Evolutionary conservation across 1,140 invertebrate genomes (phyloP).

Genomic region (Grapholita molesta): DNA sequence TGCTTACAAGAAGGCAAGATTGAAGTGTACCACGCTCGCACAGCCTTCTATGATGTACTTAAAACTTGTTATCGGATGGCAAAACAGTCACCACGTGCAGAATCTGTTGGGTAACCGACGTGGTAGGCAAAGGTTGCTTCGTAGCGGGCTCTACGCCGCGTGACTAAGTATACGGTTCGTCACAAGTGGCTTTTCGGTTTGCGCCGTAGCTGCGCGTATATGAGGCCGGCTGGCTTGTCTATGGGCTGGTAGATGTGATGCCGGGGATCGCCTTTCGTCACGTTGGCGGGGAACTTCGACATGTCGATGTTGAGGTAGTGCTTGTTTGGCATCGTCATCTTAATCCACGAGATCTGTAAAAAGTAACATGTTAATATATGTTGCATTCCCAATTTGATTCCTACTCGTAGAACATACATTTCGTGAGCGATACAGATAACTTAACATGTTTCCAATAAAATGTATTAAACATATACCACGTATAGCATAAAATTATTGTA

Average conservation of each 20-base stretch:
- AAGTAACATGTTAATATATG: neutral
- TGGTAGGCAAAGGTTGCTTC: neutral
- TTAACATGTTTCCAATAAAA: no score
- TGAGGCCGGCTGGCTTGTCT: slow-evolving; percentile 88
- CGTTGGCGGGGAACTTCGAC: slow-evolving; percentile 81
- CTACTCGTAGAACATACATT: no score
- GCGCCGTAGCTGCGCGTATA: slow-evolving; percentile 83
- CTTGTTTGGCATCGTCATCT: slow-evolving; percentile 88
- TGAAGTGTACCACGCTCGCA: no score
- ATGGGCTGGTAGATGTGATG: slow-evolving; percentile 86
- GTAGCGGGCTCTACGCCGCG: slow-evolving; percentile 28
- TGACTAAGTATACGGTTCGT: slow-evolving; percentile 33
- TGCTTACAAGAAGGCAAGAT: no score
- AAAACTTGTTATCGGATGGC: slow-evolving; percentile 20
- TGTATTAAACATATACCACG: neutral
- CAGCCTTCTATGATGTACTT: slow-evolving; percentile 17
- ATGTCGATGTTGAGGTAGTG: slow-evolving; percentile 87
- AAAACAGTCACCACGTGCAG: neutral
- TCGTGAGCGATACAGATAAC: no score
- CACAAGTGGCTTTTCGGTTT: slow-evolving; percentile 78
- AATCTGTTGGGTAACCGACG: neutral
- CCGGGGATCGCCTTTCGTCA: slow-evolving; percentile 79
- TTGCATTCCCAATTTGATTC: no score
- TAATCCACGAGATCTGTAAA: slow-evolving; percentile 81
- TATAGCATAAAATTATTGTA: no score